Conservation (phyloP, 2,797 vertebrate species). For the Poeciliopsis presidionis region DNA sequence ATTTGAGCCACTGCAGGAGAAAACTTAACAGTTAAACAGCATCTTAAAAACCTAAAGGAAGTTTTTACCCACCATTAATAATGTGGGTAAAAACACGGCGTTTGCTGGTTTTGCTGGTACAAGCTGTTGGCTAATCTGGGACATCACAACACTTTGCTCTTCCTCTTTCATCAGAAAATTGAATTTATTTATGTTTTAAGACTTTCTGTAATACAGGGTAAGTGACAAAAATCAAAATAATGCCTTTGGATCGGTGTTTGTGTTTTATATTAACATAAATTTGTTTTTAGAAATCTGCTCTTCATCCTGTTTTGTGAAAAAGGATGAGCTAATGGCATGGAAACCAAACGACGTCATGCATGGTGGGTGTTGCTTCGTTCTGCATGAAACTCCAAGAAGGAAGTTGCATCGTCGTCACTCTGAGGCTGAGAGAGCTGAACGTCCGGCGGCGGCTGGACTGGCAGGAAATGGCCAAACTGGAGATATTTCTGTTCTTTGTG, state of each 20-base stretch:
- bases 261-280: neutral
- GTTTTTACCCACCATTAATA: neutral
- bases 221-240: neutral
- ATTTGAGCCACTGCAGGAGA: too few species aligned
- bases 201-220: too few species aligned
- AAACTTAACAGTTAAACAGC: too few species aligned
- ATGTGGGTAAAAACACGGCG: too few species aligned
- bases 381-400: neutral
- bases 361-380: neutral
- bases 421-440: neutral
- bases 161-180: neutral
- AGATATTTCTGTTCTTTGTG: conserved; percentile 6
- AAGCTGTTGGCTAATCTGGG: neutral
- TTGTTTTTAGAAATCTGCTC: neutral
- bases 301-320: neutral
- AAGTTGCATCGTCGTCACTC: neutral
- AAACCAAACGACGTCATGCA: neutral
- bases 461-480: conserved; percentile 4
- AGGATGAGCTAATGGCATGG: neutral
- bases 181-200: neutral
- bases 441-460: neutral
- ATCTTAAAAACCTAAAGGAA: neutral
- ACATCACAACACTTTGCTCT: neutral
- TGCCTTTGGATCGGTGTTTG: neutral
- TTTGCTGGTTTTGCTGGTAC: neutral